Conservation (phyloP, 2,888 invertebrate species). For the Watsonalla cultraria region DNA sequence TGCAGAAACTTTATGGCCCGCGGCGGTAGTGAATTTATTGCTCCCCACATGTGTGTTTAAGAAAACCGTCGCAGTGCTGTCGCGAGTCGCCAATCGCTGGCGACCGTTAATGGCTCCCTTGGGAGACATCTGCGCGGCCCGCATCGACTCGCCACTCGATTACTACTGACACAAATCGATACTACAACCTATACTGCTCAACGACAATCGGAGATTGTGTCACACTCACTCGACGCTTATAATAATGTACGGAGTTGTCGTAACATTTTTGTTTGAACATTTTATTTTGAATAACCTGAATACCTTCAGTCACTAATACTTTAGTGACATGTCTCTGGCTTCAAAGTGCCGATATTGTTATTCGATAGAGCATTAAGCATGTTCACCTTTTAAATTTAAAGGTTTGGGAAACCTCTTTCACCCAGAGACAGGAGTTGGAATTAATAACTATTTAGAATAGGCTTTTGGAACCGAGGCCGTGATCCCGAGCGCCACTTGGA, state of each 20-base stretch:
- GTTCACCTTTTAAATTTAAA: no score
- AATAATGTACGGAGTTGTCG: background rate
- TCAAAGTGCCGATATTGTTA: no score
- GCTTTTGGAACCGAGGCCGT: no score
- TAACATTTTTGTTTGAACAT: no score
- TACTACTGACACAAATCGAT: constrained; percentile 1
- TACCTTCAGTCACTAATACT: no score
- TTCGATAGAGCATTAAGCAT: no score
- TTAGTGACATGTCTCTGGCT: no score
- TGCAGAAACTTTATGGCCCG: background rate
- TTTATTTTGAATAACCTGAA: no score
- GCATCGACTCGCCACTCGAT: constrained; percentile 5
- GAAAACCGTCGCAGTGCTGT: background rate
- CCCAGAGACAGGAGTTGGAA: no score
- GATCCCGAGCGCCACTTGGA: no score
- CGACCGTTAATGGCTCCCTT: constrained; percentile 15
- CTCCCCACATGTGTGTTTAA: background rate
- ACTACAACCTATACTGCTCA: background rate
- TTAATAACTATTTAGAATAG: no score
- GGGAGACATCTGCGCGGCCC: constrained; percentile 11
- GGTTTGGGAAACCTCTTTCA: no score
- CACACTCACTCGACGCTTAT: background rate
- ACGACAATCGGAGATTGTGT: background rate
- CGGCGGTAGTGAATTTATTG: background rate
- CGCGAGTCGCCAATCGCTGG: constrained; percentile 3